Percentiles rank a stretch among this genome's conserved stretches.
Evolutionary conservation across 2,797 vertebrate genomes (phyloP).

Genomic region (Numenius phaeopus): DNA sequence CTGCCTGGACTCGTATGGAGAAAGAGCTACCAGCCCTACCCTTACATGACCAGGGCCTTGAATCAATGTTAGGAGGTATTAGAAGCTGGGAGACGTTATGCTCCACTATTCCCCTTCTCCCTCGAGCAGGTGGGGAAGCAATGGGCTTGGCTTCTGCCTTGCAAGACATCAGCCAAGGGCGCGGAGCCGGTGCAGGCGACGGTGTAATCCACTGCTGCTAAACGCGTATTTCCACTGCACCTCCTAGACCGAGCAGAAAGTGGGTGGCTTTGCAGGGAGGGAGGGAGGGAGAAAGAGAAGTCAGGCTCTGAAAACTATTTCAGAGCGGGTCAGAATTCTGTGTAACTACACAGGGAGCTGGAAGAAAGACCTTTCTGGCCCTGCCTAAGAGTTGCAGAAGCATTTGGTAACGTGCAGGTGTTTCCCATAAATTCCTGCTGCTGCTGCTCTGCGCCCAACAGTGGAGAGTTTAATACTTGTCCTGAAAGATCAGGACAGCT

Average conservation of each 20-base stretch:
- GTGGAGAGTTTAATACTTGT: neutral
- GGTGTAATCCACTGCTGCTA: neutral
- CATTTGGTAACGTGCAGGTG: neutral
- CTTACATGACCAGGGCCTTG: neutral
- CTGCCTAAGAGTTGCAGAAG: neutral
- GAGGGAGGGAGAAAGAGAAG: neutral
- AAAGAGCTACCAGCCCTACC: neutral
- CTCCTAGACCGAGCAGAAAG: neutral
- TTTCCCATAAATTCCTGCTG: neutral
- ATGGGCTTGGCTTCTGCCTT: slow-evolving; percentile 2
- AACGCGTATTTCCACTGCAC: neutral
- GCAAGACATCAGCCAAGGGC: neutral
- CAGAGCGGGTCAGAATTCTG: neutral
- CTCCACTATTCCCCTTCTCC: neutral
- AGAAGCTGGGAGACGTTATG: neutral
- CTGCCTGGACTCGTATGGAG: neutral
- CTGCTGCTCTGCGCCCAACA: neutral
- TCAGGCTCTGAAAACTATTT: neutral
- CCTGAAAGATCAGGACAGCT: neutral
- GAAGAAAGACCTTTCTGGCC: neutral
- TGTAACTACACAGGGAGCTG: neutral
- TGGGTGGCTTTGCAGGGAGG: neutral
- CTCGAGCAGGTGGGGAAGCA: neutral
- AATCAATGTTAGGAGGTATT: neutral
- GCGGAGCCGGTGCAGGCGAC: neutral